Evolutionary conservation across 2,113 vertebrate species (phyloP).

Genomic region (Mormyrus lacerda): DNA sequence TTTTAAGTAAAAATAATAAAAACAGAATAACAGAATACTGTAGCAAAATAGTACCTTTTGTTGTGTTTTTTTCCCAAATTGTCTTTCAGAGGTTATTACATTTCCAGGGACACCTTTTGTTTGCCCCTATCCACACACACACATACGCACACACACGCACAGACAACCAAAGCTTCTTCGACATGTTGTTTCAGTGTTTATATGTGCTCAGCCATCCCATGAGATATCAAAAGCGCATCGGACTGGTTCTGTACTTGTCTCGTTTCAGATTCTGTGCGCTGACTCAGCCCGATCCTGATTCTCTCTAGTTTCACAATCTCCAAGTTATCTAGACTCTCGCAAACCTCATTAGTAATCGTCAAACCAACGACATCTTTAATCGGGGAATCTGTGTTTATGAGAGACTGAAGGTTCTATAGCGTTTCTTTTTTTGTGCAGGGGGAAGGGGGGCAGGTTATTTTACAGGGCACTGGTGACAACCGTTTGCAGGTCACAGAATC

Average conservation of each 20-base stretch:
- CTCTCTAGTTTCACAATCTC: no score
- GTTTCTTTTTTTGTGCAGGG: background rate
- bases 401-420: background rate
- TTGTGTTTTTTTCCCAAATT: background rate
- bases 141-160: no score
- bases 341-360: background rate
- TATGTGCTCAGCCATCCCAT: background rate
- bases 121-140: background rate
- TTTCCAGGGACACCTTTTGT: background rate
- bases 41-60: no score
- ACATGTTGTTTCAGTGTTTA: background rate
- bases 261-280: background rate
- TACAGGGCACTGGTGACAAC: background rate
- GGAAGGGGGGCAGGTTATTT: background rate
- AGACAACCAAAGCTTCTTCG: background rate
- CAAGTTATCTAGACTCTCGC: background rate
- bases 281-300: no score
- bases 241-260: background rate
- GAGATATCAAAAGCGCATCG: background rate
- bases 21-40: no score
- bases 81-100: background rate
- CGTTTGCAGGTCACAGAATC: no score
- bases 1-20: background rate
- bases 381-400: background rate
- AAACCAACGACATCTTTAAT: background rate